These are phyloP conservation scores for Lasioglossum oenotherae DNA, from an alignment of 2,888 invertebrate genomes.

Conservation along the genomic window DNA sequence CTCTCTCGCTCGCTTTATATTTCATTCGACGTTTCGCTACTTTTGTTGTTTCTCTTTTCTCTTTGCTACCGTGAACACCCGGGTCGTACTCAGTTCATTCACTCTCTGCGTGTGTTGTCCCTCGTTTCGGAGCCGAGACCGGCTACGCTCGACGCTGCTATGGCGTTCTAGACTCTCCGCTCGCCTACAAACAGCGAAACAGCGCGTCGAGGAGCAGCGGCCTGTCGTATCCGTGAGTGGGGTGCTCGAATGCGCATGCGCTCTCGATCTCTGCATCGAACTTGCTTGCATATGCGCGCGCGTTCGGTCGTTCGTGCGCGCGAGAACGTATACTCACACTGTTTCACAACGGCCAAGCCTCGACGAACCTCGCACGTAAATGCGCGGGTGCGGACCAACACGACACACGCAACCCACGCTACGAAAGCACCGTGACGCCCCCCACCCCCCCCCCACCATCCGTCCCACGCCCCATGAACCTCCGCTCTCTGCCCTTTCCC, in stretches of 20 bases:
- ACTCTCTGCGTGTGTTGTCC: constrained; percentile 24
- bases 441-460: background rate
- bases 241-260: constrained; percentile 66
- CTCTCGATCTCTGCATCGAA: constrained; percentile 42
- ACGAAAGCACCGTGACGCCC: constrained; percentile 69
- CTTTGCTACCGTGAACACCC: constrained; percentile 7
- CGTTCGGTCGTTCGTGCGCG: constrained; percentile 42
- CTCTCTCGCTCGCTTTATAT: background rate
- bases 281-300: constrained; percentile 49
- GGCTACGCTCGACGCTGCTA: constrained; percentile 75
- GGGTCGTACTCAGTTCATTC: constrained; percentile 41
- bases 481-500: constrained; percentile 22
- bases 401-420: constrained; percentile 14
- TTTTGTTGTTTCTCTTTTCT: background rate
- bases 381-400: constrained; percentile 20
- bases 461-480: background rate
- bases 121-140: constrained; percentile 62
- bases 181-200: constrained; percentile 62
- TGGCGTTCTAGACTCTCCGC: constrained; percentile 67
- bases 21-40: too few species aligned
- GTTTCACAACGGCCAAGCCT: background rate
- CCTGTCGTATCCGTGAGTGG: constrained; percentile 57
- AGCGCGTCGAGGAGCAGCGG: constrained; percentile 53
- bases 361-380: constrained; percentile 12
- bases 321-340: constrained; percentile 32